Evolutionary conservation across 2,797 vertebrate species (phyloP), one percentile per base, ranked within the genome.

Genomic region (Lithobates pipiens): DNA sequence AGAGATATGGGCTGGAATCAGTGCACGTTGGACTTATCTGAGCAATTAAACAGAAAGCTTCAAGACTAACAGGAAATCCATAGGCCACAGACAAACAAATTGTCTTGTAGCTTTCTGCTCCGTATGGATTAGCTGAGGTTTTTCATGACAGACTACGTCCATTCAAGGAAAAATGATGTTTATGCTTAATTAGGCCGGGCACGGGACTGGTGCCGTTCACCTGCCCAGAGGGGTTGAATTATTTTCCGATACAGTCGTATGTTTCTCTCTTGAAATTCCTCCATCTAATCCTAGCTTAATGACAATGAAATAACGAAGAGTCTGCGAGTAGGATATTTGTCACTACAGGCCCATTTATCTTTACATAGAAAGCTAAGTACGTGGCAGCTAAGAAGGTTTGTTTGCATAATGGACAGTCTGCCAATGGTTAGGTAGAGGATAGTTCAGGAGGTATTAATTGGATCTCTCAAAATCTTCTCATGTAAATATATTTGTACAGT

Each of bases 91-190:
- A 87, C 81, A 87, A 87, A 87, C 85, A 87, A 87, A 84, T 87
- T 83, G 86, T 87, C 81, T 87, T 87, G 86, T 87, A 83, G 81
- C 76, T 84, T 71, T 87, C 76, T 87, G 81, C 86, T 79, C 77
- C 11, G 46, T 87, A 87, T 87, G 81, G 86, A 87, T 87, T 87
- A 87, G 81, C 81, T 87, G 81, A 87, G 86, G 76, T 87, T 87
- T 86, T 84, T 87, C 76, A 75, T 87, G 86, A 87, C 81, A 80
- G 81, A 83, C 76, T 75, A 74, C 81, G 76, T 87, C 81, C 85
- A 83, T 83, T 86, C 70, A 87, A 67, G 46, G 83, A 79, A 46
- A 83, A 74, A 87, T 83, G 32, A 87, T 84, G 76, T 42, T 83
- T 79, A 42, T 74, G 69, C 75, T 74, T 86, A 83, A 83, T 83